Base-by-base conservation (phyloP, 2,113 vertebrate species). In the Chaenogobius annularis region DNA sequence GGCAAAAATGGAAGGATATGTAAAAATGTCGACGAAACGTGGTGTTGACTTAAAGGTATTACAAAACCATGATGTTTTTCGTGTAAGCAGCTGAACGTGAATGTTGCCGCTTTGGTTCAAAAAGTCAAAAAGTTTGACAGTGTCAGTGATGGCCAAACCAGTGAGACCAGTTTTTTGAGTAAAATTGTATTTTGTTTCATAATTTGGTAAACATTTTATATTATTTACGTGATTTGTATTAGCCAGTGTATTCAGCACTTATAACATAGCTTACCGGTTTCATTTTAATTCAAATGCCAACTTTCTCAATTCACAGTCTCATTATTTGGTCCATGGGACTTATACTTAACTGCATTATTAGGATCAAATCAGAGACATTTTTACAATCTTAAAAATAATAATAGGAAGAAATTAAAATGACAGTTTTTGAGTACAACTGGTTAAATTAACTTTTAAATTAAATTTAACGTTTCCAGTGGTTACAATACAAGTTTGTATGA, bases 11-110 rank as follows among this genome's bases (percentile, higher is more conserved):
- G 2, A 62, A 19, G 35, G 9, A 11, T 10, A 15, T 62, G 13
- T 37, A 31, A 62, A 26, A 19, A 17, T 10, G 59, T 31, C 26
- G 26, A 31, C 26, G 4, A 31, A 31, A 31, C 26, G 26, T 40
- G 26, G 15, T n/a, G 35, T 62, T 62, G 37, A 40, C 26, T 63
- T 63, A 12, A 63, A 40, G 10, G 61, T 15, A 63, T 61, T 17
- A 26, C 58, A 11, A 40, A 40, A 63, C 0, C 31, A 37, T 15
- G 61, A 43, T 37, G 31, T 40, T 37, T 15, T 62, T 43, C 35
- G 9, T 63, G 61, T 43, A 10, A 63, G 61, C 61, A 43, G 61
- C 61, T 40, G 7, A 63, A 63, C 40, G 35, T 40, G 61, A 63
- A 63, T 63, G 61, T 63, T 37, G 58, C 15, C 26, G 26, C n/a